phyloP scores from a whole-genome alignment of 2,113 vertebrate species.

The Strigops habroptila region DNA sequence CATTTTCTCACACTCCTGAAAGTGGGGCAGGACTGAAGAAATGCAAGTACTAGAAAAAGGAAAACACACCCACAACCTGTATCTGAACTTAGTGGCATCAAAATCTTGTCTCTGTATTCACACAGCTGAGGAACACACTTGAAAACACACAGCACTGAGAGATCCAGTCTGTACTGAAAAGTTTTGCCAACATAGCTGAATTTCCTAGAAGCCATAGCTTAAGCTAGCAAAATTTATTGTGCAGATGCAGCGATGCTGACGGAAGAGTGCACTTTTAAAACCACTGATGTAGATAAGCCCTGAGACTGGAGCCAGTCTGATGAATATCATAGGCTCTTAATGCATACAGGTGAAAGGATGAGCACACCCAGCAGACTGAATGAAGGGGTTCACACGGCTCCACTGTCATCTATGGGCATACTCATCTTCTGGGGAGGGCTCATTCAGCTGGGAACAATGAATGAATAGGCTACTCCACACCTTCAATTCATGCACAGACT shows the following conservation, averaged over 20 bases:
- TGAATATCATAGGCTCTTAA: slow-evolving; percentile 47
- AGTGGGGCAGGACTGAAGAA: background rate
- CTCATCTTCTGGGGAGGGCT: background rate
- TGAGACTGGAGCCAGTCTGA: slow-evolving; percentile 45
- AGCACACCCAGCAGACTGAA: slow-evolving; percentile 14
- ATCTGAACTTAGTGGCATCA: background rate
- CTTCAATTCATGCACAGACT: background rate
- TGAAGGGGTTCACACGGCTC: background rate
- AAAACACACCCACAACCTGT: background rate
- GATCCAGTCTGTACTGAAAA: background rate
- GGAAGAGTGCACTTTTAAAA: slow-evolving; percentile 47
- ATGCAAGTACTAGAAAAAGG: background rate
- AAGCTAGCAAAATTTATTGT: slow-evolving; percentile 49
- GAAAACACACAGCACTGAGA: background rate
- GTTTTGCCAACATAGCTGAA: slow-evolving; percentile 4
- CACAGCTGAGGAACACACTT: background rate
- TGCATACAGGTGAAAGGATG: slow-evolving; percentile 47
- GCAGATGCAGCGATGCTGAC: slow-evolving; percentile 35
- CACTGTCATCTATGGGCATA: background rate
- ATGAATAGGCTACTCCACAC: background rate
- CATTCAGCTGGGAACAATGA: slow-evolving; percentile 12
- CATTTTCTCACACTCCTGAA: background rate
- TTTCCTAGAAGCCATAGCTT: slow-evolving; percentile 44
- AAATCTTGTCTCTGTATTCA: background rate
- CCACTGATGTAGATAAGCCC: slow-evolving; percentile 56